Conservation (phyloP, 1,140 invertebrate species). For the Bombyx mori region ASM3026992v2 NC_085116.1:12444501-12445000, state of each 20-base stretch:
- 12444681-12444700: slow-evolving; percentile 65
- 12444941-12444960: slow-evolving; percentile 25
- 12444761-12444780: slow-evolving; percentile 60
- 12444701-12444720: slow-evolving; percentile 67
- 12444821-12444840: slow-evolving; percentile 68
- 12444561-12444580: no score
- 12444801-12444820: slow-evolving; percentile 71
- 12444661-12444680: slow-evolving; percentile 50
- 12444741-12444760: slow-evolving; percentile 47
- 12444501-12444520: no score
- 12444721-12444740: slow-evolving; percentile 63
- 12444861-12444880: slow-evolving; percentile 63
- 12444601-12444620: slow-evolving; percentile 9
- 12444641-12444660: slow-evolving; percentile 38
- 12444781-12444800: slow-evolving; percentile 68
- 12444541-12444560: no score
- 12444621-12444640: slow-evolving; percentile 30
- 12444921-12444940: slow-evolving; percentile 58
- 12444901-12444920: slow-evolving; percentile 68
- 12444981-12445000: background rate
- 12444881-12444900: slow-evolving; percentile 72
- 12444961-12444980: no score
- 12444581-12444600: no score
- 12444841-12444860: slow-evolving; percentile 66
- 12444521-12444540: no score